These are phyloP conservation scores for Orussus abietinus DNA, from an alignment of 1,140 invertebrate genomes.

Conservation along the genomic window DNA sequence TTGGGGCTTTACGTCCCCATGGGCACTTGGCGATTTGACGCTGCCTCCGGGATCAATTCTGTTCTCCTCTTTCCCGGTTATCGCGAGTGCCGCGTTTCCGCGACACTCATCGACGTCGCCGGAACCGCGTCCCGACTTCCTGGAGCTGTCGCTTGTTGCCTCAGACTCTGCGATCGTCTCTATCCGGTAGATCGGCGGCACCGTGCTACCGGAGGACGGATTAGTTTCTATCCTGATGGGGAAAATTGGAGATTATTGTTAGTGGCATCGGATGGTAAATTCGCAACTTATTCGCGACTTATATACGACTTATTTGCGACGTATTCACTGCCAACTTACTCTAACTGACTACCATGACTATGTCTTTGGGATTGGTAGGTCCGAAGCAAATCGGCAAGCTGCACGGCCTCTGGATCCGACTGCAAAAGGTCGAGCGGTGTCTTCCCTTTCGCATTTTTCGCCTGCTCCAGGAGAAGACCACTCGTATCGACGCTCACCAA, in stretches of 20 bases:
- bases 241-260: no score
- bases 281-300: background rate
- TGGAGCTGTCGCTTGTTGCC: constrained; percentile 7
- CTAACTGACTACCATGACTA: constrained; percentile 15
- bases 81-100: constrained; percentile 17
- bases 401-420: constrained; percentile 32
- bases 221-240: constrained; percentile 23
- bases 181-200: constrained; percentile 22
- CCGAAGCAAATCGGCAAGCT: constrained; percentile 35
- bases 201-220: constrained; percentile 7
- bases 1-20: no score
- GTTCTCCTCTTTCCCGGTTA: constrained; percentile 13
- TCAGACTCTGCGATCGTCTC: constrained; percentile 19
- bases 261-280: no score
- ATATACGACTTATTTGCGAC: background rate
- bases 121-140: constrained; percentile 12
- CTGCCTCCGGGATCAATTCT: constrained; percentile 21
- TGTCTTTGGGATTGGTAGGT: constrained; percentile 36
- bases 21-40: no score
- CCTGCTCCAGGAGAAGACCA: constrained; percentile 43
- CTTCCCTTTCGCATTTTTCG: constrained; percentile 64
- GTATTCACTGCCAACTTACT: constrained; percentile 11
- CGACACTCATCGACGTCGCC: constrained; percentile 22
- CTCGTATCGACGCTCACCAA: constrained; percentile 38
- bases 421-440: constrained; percentile 60